Percentiles rank a stretch among this genome's conserved stretches.
phyloP scores from a whole-genome alignment of 53 echinoderm and acorn worm species.

The Antedon mediterranea region DNA sequence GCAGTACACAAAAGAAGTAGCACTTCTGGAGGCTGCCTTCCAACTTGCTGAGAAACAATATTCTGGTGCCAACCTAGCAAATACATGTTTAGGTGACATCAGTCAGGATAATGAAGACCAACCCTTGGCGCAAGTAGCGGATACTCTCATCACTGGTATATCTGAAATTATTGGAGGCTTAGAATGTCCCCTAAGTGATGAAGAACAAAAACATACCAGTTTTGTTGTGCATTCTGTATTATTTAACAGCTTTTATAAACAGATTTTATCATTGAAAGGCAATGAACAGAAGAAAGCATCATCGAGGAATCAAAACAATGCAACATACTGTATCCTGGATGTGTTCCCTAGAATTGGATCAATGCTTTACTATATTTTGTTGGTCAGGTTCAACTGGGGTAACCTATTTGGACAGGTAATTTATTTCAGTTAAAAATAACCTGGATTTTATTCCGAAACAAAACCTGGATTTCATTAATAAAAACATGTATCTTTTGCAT shows the following conservation, averaged over 20 bases:
- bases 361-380: not conserved
- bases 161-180: not conserved
- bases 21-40: not conserved
- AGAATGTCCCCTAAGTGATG: not conserved
- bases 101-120: not conserved
- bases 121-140: not conserved
- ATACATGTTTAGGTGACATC: not conserved
- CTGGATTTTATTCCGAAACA: no score
- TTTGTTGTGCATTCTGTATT: not conserved
- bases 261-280: not conserved
- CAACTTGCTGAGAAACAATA: not conserved
- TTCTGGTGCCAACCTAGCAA: not conserved
- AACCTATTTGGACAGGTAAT: not conserved
- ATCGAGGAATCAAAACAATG: not conserved
- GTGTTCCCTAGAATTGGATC: not conserved
- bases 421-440: no score
- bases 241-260: not conserved
- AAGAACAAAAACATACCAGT: not conserved
- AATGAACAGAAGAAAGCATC: no score
- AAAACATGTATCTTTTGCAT: no score
- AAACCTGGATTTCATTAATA: no score
- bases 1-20: not conserved
- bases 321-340: not conserved
- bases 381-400: not conserved
- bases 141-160: not conserved